Evolutionary conservation across 2,113 vertebrate genomes (phyloP).

Genomic region (Bagarius yarrelli): DNA sequence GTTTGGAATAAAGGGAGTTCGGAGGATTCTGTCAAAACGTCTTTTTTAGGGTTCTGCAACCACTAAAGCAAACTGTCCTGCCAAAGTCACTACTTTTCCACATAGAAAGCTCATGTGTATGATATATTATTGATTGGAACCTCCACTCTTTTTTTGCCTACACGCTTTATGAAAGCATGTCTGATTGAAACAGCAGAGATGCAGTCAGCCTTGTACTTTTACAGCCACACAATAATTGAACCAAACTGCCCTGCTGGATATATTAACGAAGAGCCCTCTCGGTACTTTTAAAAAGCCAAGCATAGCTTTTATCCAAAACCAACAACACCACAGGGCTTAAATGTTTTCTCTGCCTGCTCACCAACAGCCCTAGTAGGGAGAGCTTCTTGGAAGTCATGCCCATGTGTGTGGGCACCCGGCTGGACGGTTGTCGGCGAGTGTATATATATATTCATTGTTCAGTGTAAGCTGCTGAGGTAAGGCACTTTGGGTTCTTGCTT

Average conservation of each 20-base stretch:
- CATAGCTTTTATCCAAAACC: constrained; percentile 59
- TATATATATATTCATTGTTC: constrained; percentile 55
- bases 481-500: constrained; percentile 41
- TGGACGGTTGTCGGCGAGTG: neutral
- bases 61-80: constrained; percentile 34
- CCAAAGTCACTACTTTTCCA: constrained; percentile 42
- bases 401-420: neutral
- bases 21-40: constrained; percentile 55
- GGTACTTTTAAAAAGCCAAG: constrained; percentile 52
- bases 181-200: constrained; percentile 34
- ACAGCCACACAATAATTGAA: constrained; percentile 33
- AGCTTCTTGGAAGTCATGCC: constrained; percentile 38
- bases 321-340: constrained; percentile 57
- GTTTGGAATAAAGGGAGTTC: neutral
- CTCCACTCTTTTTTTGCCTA: constrained; percentile 12
- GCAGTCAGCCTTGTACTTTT: constrained; percentile 14
- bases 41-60: constrained; percentile 56
- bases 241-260: constrained; percentile 19
- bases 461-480: constrained; percentile 51
- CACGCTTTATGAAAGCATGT: constrained; percentile 43
- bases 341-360: constrained; percentile 58
- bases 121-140: neutral
- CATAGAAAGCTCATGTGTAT: constrained; percentile 36
- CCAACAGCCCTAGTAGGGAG: constrained; percentile 49
- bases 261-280: constrained; percentile 49